Percentiles rank a stretch among this genome's conserved stretches.
Conservation (phyloP, 2,113 vertebrate species). For the Rhipidura dahli region DNA sequence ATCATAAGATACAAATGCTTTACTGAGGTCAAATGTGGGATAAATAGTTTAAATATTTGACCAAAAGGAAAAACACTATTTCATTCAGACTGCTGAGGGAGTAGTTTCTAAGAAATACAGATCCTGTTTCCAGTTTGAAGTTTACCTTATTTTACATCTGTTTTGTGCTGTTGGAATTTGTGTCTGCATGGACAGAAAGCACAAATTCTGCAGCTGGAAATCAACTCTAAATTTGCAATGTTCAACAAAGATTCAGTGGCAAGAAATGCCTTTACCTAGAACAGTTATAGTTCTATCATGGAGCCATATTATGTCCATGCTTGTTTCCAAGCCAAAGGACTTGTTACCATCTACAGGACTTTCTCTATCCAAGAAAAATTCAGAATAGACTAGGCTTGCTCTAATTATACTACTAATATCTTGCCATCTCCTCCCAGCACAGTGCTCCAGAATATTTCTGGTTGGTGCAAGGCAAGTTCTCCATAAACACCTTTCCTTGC, state of each 20-base stretch:
- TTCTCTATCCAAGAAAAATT: neutral
- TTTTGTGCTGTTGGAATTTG: neutral
- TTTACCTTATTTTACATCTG: neutral
- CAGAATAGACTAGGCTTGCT: neutral
- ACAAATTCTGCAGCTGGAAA: neutral
- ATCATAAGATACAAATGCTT: neutral
- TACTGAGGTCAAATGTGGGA: neutral
- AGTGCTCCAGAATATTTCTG: neutral
- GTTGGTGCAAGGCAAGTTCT: neutral
- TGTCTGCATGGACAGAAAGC: neutral
- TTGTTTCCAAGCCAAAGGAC: neutral
- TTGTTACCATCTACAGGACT: neutral
- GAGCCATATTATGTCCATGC: accelerated
- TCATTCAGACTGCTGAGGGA: neutral
- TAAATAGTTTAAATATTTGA: neutral
- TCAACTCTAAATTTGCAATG: neutral
- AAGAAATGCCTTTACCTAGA: neutral
- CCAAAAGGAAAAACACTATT: neutral
- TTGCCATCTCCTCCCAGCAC: neutral
- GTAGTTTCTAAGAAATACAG: neutral
- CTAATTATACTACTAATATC: neutral
- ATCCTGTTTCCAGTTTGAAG: neutral
- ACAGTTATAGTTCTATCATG: neutral
- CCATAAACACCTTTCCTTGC: neutral
- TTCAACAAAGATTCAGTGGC: neutral